Conservation (phyloP, 2,888 invertebrate genomes). For the Pasiphila rectangulata region DNA sequence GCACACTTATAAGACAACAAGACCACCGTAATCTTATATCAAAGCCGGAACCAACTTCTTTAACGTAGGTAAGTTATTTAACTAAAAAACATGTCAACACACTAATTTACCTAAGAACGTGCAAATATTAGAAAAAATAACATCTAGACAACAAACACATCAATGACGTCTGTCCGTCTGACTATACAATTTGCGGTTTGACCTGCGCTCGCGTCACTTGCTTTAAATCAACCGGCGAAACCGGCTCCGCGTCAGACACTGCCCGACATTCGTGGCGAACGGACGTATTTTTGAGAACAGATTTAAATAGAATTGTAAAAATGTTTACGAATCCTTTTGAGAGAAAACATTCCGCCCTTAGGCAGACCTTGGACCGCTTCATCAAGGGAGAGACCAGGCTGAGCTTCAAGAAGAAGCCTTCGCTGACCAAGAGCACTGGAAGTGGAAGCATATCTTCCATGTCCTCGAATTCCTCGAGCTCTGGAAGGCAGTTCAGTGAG, state of each 20-base stretch:
- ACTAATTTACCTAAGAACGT: background rate
- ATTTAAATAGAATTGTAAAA: constrained; percentile 37
- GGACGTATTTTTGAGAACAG: constrained; percentile 41
- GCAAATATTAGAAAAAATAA: constrained; percentile 36
- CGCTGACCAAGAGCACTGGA: constrained; percentile 48
- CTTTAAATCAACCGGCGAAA: constrained; percentile 52
- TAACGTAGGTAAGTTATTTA: no score
- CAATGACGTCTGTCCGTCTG: constrained; percentile 42
- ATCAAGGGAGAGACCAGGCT: constrained; percentile 71
- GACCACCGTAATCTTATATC: no score
- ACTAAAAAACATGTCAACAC: constrained; percentile 6
- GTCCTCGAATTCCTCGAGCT: constrained; percentile 46
- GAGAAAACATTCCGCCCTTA: constrained; percentile 84
- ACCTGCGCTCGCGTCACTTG: constrained; percentile 43
- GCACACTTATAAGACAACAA: no score
- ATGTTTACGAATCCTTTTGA: constrained; percentile 87
- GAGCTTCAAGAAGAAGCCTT: constrained; percentile 63
- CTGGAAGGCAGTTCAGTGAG: constrained; percentile 46
- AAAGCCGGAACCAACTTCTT: no score
- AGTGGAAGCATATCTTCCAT: constrained; percentile 61
- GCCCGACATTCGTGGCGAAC: constrained; percentile 38
- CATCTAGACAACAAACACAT: constrained; percentile 38
- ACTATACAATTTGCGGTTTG: constrained; percentile 42
- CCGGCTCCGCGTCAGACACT: constrained; percentile 41
- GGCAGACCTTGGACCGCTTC: constrained; percentile 83